Percentiles rank a stretch among this genome's conserved stretches.
These are phyloP conservation scores for Solenodon paradoxus DNA, from an alignment of 2,113 vertebrate genomes.

Conservation along the genomic window DNA sequence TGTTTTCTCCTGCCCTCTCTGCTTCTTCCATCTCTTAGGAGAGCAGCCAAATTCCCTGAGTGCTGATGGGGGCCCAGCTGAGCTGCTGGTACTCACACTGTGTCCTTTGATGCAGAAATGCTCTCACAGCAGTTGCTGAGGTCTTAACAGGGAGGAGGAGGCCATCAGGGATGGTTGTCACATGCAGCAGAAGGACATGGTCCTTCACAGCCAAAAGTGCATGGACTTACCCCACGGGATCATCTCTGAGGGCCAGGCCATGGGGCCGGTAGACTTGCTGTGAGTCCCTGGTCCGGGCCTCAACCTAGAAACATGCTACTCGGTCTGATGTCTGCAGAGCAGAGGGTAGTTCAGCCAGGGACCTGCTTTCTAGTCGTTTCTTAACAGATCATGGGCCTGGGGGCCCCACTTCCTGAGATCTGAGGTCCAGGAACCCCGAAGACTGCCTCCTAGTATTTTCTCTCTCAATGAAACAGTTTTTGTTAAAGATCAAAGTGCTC, in stretches of 20 bases:
- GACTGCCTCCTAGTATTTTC: background rate
- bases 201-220: background rate
- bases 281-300: too few relatives aligned
- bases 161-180: background rate
- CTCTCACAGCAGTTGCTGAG: background rate
- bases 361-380: background rate
- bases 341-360: too few relatives aligned
- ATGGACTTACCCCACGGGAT: too few relatives aligned
- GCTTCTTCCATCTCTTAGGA: background rate
- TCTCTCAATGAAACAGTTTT: background rate
- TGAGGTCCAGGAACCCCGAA: background rate
- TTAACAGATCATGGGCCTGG: background rate
- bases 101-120: background rate
- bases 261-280: too few relatives aligned
- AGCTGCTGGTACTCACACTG: background rate
- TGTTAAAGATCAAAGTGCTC: background rate
- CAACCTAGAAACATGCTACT: background rate
- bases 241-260: too few relatives aligned
- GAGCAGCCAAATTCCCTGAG: slow-evolving; percentile 17
- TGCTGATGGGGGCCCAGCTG: background rate
- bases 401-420: background rate
- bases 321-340: background rate
- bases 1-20: background rate
- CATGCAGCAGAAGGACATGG: background rate
- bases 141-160: background rate